phyloP scores from a whole-genome alignment of 2,113 vertebrate species.

The Muscicapa adusta region DNA sequence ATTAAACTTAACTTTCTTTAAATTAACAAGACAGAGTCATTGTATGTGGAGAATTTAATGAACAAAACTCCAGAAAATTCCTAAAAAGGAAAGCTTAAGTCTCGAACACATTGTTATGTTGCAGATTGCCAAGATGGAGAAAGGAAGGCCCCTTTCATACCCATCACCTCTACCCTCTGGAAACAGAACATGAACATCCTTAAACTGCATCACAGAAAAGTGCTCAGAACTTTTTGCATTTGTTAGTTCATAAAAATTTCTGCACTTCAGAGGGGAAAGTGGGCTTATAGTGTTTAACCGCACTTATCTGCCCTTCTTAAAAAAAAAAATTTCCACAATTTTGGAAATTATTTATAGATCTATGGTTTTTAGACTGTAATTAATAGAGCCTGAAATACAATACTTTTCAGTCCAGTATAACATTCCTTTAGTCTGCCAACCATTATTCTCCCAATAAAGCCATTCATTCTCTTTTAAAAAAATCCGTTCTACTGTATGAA shows the following conservation, averaged over 20 bases:
- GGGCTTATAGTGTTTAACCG: neutral
- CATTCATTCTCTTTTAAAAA: neutral
- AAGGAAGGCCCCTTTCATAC: neutral
- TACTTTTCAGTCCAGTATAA: neutral
- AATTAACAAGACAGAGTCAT: neutral
- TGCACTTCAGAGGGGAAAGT: neutral
- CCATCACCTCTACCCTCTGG: neutral
- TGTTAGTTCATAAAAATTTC: neutral
- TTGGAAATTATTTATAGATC: neutral
- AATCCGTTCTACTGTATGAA: neutral
- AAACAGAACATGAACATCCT: neutral
- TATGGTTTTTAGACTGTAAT: neutral
- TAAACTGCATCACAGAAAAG: neutral
- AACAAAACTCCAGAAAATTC: neutral
- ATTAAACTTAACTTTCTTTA: neutral
- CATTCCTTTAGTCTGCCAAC: neutral
- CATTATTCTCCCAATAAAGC: neutral
- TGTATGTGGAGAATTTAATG: fast-evolving
- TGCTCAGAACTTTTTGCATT: neutral
- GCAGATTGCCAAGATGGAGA: neutral
- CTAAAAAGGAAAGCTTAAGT: neutral
- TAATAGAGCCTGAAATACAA: neutral
- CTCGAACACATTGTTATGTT: neutral
- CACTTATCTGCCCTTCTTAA: neutral
- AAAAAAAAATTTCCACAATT: neutral